These are phyloP conservation scores for Hirtodrosophila trivittata DNA, from an alignment of 2,888 invertebrate genomes.

Conservation along the genomic window DNA sequence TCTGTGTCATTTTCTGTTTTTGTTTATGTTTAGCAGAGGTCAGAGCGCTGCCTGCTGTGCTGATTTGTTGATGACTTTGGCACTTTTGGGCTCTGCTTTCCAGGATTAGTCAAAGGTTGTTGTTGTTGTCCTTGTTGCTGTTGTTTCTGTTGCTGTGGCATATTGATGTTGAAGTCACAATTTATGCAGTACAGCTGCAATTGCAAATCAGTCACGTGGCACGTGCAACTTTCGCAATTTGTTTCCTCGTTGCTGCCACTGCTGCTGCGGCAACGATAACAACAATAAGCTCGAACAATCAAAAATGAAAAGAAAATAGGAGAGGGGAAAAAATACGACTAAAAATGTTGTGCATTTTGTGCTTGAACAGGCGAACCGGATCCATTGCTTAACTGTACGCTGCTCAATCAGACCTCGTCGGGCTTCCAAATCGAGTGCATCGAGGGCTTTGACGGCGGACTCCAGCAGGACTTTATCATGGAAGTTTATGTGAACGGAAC, in stretches of 20 bases:
- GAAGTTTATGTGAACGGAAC: slow-evolving; percentile 87
- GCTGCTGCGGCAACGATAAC: slow-evolving; percentile 32
- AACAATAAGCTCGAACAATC: slow-evolving; percentile 15
- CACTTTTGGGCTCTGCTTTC: slow-evolving; percentile 53
- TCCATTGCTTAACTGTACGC: slow-evolving; percentile 89
- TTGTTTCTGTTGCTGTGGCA: slow-evolving; percentile 29
- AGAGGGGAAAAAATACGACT: background rate
- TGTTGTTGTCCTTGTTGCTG: slow-evolving; percentile 17
- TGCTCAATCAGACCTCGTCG: slow-evolving; percentile 89
- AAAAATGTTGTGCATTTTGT: slow-evolving; percentile 29
- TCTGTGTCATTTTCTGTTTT: no score
- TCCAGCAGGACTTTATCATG: slow-evolving; percentile 89
- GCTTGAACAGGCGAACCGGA: slow-evolving; percentile 88
- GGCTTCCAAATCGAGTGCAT: slow-evolving; percentile 89
- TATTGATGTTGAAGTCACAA: slow-evolving; percentile 54
- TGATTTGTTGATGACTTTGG: slow-evolving; percentile 75
- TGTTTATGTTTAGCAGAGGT: slow-evolving; percentile 60
- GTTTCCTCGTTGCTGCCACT: slow-evolving; percentile 48
- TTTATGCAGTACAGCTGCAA: slow-evolving; percentile 17
- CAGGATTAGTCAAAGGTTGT: slow-evolving; percentile 54
- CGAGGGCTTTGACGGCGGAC: slow-evolving; percentile 91
- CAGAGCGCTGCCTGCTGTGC: slow-evolving; percentile 38
- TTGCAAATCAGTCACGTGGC: slow-evolving; percentile 42
- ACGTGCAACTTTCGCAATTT: slow-evolving; percentile 60
- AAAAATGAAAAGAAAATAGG: background rate